Conservation (phyloP, 1,140 invertebrate species). For the Ladona fulva region DNA sequence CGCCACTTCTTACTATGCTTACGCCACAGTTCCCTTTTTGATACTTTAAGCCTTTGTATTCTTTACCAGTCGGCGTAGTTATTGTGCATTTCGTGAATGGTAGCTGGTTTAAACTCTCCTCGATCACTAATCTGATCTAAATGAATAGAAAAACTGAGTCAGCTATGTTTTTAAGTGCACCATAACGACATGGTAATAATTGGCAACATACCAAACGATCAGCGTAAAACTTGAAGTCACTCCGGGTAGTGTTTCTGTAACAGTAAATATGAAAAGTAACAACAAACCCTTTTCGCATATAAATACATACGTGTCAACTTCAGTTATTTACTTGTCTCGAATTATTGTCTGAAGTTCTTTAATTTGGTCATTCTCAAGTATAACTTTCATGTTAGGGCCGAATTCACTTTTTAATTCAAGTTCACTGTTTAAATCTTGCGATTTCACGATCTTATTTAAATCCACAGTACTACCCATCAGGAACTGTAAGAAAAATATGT, state of each 20-base stretch:
- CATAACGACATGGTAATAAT: not conserved
- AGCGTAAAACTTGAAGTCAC: slow-evolving; percentile 98
- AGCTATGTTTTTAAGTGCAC: not conserved
- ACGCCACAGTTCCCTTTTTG: slow-evolving; percentile 96
- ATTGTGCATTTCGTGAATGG: slow-evolving; percentile 84
- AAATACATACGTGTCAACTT: too few relatives aligned
- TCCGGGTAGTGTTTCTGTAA: slow-evolving; percentile 80
- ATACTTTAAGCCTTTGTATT: slow-evolving; percentile 87
- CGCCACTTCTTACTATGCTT: slow-evolving; percentile 88
- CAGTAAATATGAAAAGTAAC: too few relatives aligned
- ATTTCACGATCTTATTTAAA: not conserved
- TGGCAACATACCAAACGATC: slow-evolving; percentile 65
- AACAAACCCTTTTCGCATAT: too few relatives aligned
- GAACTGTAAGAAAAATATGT: too few relatives aligned
- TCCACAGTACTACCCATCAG: not conserved
- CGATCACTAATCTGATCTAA: slow-evolving; percentile 88
- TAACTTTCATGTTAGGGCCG: slow-evolving; percentile 67
- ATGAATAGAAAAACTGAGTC: slow-evolving; percentile 13
- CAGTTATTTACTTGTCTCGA: slow-evolving; percentile 69
- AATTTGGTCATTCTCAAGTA: slow-evolving; percentile 79
- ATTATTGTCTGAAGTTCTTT: slow-evolving; percentile 92
- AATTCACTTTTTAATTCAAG: slow-evolving; percentile 42
- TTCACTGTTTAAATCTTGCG: not conserved
- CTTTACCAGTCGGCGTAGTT: slow-evolving; percentile 83
- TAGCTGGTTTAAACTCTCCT: slow-evolving; percentile 95